Evolutionary conservation across 2,113 vertebrate genomes (phyloP).

Genomic region (Mungos mungo): DNA sequence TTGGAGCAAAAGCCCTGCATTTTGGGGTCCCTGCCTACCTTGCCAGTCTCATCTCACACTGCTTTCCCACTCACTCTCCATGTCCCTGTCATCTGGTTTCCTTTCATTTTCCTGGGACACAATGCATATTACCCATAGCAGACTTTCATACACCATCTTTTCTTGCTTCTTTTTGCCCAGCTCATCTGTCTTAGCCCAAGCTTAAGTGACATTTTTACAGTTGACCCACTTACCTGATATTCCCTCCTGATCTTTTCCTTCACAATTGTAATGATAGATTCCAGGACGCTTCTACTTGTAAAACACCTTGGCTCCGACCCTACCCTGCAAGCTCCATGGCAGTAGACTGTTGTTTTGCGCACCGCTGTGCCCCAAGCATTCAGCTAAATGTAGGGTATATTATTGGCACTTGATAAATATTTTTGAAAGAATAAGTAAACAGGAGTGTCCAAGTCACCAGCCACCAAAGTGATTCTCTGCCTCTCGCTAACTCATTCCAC

Average conservation of each 20-base stretch:
- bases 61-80: background rate
- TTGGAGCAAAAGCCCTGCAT: background rate
- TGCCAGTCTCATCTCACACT: background rate
- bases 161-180: background rate
- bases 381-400: background rate
- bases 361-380: background rate
- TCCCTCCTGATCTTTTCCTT: background rate
- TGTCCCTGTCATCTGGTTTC: background rate
- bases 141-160: background rate
- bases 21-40: background rate
- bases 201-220: no score
- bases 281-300: background rate
- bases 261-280: background rate
- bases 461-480: background rate
- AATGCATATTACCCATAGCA: accelerated
- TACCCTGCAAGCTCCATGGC: no score
- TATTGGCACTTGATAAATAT: background rate
- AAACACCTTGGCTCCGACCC: background rate
- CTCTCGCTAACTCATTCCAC: accelerated
- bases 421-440: background rate
- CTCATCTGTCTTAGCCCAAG: background rate
- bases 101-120: background rate
- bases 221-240: background rate
- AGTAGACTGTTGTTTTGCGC: background rate
- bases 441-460: background rate